Evolutionary conservation across 2,797 vertebrate genomes (phyloP), one percentile per base, ranked within the genome.

Genomic region (Epinephelus coioides): DNA sequence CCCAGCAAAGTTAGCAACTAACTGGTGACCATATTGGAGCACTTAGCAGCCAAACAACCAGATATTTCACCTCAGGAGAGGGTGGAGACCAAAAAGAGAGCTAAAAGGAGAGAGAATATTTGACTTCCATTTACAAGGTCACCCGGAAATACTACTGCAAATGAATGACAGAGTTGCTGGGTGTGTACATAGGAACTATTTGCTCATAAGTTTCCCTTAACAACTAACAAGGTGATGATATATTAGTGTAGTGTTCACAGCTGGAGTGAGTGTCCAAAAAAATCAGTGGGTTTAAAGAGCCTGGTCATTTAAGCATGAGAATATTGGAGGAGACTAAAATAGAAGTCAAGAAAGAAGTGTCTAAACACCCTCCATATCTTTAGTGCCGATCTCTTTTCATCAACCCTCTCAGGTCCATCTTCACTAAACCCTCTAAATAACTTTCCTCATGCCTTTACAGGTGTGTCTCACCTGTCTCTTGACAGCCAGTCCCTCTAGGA

Each of bases 21-120:
- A 23, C 50, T 25, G 13, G 64, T 23, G 11, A 53, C 23, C 10
- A 23, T 5, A 40, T 44, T 40, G 53, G 5, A 23, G 15, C 44
- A 65, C 19, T 14, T 50, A 66, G 54, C 55, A 53, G 9, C 40
- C 53, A 57, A 63, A 69, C n/a, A 49, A 25, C 10, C 12, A 34
- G 19, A 14, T 23, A 61, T 44, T 40, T 63, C 10, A 23, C 12
- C 12, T 49, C 2, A 7, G 47, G 17, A 54, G 13, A 4, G 44
- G 25, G 18, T 23, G 23, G 13, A 34, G 23, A 68, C 40, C 25
- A 19, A 44, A 53, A 34, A 30, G 21, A n/a, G 3, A 63, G 44
- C n/a, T 40, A 6, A 57, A 64, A 23, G 18, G 47, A 44, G 0
- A 40, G n/a, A 7, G 5, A 30, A 43, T 30, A 15, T 21, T 56